These are phyloP conservation scores for Sebastes minor DNA, from an alignment of 2,797 vertebrate genomes.

Conservation along the genomic window DNA sequence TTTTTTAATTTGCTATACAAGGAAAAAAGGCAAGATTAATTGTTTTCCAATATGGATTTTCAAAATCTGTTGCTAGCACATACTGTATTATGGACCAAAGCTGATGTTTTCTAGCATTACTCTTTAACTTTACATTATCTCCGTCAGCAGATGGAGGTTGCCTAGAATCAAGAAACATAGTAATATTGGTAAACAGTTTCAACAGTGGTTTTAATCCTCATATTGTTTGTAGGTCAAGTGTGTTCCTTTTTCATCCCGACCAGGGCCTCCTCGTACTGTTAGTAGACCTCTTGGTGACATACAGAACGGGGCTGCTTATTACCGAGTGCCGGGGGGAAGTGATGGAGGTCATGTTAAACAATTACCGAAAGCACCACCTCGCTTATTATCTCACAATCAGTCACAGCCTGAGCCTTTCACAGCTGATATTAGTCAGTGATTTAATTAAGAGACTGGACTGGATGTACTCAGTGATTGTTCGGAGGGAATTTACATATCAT, in stretches of 20 bases:
- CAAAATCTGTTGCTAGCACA: too few species aligned
- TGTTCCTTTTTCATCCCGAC: neutral
- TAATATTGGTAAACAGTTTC: neutral
- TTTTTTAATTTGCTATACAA: too few species aligned
- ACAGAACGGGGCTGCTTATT: neutral
- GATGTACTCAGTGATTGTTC: neutral
- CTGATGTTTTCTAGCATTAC: too few species aligned
- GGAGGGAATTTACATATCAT: neutral
- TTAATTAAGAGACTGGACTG: conserved; percentile 28
- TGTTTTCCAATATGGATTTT: too few species aligned
- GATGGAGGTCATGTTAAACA: conserved; percentile 28
- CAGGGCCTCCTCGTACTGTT: too few species aligned
- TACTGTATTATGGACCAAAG: too few species aligned
- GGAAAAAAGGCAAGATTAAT: too few species aligned
- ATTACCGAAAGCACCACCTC: conserved; percentile 17
- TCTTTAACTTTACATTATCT: too few species aligned
- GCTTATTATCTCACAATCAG: conserved; percentile 28
- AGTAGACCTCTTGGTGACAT: neutral
- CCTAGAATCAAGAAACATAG: neutral
- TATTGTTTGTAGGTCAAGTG: neutral
- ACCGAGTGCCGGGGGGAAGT: neutral
- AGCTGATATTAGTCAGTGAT: conserved; percentile 28
- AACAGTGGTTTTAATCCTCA: neutral
- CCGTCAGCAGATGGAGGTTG: too few species aligned
- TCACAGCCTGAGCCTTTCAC: neutral